Evolutionary conservation across 1,140 invertebrate genomes (phyloP).

Genomic region (silkworm (Bombyx mori)): DNA sequence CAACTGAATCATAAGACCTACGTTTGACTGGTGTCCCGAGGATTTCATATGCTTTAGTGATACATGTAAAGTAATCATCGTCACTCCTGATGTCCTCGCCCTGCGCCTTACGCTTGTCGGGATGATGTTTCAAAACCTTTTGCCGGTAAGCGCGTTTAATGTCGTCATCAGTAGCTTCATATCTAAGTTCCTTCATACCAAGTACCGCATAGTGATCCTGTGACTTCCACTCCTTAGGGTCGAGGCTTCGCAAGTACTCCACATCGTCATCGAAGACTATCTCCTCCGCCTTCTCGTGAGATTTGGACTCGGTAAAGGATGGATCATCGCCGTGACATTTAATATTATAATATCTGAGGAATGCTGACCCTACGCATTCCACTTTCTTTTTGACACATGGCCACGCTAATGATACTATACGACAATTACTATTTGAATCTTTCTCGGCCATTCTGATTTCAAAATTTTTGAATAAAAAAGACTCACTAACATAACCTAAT

Average conservation of each 20-base stretch:
- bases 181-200: slow-evolving; percentile 85
- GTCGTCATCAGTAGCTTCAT: slow-evolving; percentile 89
- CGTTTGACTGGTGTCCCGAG: slow-evolving; percentile 86
- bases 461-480: slow-evolving; percentile 35
- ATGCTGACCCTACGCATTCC: slow-evolving; percentile 57
- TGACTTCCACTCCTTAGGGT: slow-evolving; percentile 98
- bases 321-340: slow-evolving; percentile 62
- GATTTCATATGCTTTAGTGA: slow-evolving; percentile 90
- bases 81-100: slow-evolving; percentile 88
- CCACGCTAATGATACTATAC: slow-evolving; percentile 42
- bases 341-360: slow-evolving; percentile 58
- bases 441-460: slow-evolving; percentile 48
- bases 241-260: slow-evolving; percentile 87
- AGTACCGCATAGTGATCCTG: slow-evolving; percentile 97
- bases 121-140: slow-evolving; percentile 96
- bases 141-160: slow-evolving; percentile 93
- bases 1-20: slow-evolving; percentile 95
- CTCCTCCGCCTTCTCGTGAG: slow-evolving; percentile 73
- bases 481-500: slow-evolving; percentile 60
- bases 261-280: slow-evolving; percentile 85
- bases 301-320: slow-evolving; percentile 43
- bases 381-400: slow-evolving; percentile 49
- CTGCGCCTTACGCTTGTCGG: slow-evolving; percentile 93
- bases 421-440: slow-evolving; percentile 28
- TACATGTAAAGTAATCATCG: slow-evolving; percentile 98